Evolutionary conservation across 2,888 invertebrate genomes (phyloP).

Genomic region (Orthosia incerta): DNA sequence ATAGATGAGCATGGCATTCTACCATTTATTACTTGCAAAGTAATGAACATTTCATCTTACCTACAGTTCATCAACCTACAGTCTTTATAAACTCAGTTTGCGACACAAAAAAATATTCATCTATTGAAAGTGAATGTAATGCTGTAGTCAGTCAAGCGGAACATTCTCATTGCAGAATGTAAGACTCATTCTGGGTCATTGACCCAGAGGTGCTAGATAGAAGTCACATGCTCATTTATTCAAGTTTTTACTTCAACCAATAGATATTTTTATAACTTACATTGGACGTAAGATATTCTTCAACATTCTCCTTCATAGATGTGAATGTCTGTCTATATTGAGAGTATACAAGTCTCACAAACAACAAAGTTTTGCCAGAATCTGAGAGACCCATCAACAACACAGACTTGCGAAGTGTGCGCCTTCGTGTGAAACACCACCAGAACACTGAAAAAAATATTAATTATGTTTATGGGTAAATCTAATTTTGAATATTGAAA

Average conservation of each 20-base stretch:
- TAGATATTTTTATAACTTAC: conserved; percentile 85
- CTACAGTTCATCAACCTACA: not conserved
- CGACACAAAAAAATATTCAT: conserved; percentile 18
- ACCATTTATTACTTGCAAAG: not conserved
- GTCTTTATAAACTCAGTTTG: not conserved
- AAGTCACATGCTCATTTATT: not conserved
- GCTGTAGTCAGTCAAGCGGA: conserved; percentile 26
- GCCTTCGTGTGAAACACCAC: conserved; percentile 91
- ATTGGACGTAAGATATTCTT: conserved; percentile 92
- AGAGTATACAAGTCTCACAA: conserved; percentile 94
- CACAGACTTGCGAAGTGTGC: conserved; percentile 92
- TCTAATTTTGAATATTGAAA: not conserved
- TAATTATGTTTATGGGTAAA: not conserved
- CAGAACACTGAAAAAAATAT: conserved; percentile 90
- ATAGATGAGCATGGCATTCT: not conserved
- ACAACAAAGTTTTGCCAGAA: conserved; percentile 97
- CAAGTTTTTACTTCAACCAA: not conserved
- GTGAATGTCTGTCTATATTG: conserved; percentile 95
- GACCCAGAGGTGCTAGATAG: not conserved
- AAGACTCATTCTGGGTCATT: conserved; percentile 24
- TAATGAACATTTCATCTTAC: not conserved
- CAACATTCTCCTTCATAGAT: conserved; percentile 97
- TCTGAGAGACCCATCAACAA: conserved; percentile 96
- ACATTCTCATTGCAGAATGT: conserved; percentile 17
- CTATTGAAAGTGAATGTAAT: conserved; percentile 26